phyloP scores from a whole-genome alignment of 2,888 invertebrate species.

The Drosophila niveifrons region DNA sequence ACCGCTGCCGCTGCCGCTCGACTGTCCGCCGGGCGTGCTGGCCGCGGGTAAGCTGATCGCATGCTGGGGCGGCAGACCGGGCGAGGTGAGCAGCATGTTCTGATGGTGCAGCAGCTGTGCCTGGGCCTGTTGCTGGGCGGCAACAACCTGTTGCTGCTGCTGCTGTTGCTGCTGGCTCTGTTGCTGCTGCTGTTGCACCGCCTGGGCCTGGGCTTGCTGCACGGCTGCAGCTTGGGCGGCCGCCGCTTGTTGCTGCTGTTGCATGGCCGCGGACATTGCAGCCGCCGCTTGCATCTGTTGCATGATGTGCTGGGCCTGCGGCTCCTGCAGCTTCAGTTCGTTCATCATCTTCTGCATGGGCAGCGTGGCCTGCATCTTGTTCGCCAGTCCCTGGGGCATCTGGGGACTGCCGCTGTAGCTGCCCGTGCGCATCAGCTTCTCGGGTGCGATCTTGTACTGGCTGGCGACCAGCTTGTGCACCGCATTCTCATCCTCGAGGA shows the following conservation, averaged over 20 bases:
- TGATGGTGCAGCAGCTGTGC: slow-evolving; percentile 82
- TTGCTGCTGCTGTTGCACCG: slow-evolving; percentile 23
- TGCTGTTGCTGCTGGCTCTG: slow-evolving; percentile 83
- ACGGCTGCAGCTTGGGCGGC: slow-evolving; percentile 56
- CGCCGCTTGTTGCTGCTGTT: slow-evolving; percentile 78
- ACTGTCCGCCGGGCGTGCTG: slow-evolving; percentile 70
- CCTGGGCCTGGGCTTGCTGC: slow-evolving; percentile 83
- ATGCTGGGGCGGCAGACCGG: slow-evolving; percentile 92
- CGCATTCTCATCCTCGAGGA: slow-evolving; percentile 97
- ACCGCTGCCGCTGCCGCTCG: slow-evolving; percentile 23
- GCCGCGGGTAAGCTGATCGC: slow-evolving; percentile 89
- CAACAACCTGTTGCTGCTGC: slow-evolving; percentile 20
- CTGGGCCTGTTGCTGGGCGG: slow-evolving; percentile 72
- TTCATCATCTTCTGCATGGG: slow-evolving; percentile 90
- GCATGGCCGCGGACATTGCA: slow-evolving; percentile 85
- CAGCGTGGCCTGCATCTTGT: slow-evolving; percentile 90
- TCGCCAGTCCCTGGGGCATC: slow-evolving; percentile 89
- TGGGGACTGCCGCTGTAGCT: slow-evolving; percentile 95
- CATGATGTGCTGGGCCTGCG: slow-evolving; percentile 88
- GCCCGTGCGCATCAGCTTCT: slow-evolving; percentile 98
- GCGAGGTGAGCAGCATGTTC: slow-evolving; percentile 90
- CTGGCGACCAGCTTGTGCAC: slow-evolving; percentile 98
- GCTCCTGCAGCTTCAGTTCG: slow-evolving; percentile 91
- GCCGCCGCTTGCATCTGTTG: slow-evolving; percentile 86
- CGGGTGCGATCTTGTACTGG: slow-evolving; percentile 99